A percentile compares a stretch with the other conserved stretches of the same genome.
Evolutionary conservation across 2,888 invertebrate genomes (phyloP).

Genomic region (Aspidapion aeneum): DNA sequence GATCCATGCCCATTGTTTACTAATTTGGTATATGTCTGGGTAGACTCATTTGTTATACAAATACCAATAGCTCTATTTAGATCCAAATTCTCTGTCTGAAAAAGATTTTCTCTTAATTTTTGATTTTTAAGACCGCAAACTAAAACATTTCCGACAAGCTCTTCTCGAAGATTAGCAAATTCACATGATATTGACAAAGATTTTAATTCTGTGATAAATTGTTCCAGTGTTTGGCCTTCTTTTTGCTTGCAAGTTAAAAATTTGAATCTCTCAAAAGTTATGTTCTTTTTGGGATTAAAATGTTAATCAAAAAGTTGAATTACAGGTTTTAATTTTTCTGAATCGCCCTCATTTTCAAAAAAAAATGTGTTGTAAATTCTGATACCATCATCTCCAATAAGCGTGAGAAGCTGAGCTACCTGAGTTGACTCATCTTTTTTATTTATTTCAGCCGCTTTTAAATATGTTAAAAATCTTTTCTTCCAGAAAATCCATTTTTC

Average conservation of each 20-base stretch:
- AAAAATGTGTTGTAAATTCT: constrained; percentile 15
- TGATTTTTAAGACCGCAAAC: constrained; percentile 17
- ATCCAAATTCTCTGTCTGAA: background rate
- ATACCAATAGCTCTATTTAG: background rate
- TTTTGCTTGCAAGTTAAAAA: constrained; percentile 20
- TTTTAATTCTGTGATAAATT: constrained; percentile 23
- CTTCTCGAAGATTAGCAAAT: constrained; percentile 14
- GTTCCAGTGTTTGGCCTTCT: constrained; percentile 20
- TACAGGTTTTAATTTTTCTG: constrained; percentile 9
- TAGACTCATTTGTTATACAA: background rate
- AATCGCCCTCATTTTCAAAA: constrained; percentile 5
- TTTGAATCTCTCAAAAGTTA: constrained; percentile 21
- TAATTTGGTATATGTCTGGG: background rate
- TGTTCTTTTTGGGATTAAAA: constrained; percentile 21
- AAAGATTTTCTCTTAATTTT: constrained; percentile 16
- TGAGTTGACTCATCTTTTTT: constrained; percentile 13
- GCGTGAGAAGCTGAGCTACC: constrained; percentile 15
- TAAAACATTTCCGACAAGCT: constrained; percentile 14
- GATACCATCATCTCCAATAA: constrained; percentile 15
- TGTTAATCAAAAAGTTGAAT: constrained; percentile 15
- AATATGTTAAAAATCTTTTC: constrained; percentile 4
- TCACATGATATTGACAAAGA: constrained; percentile 19
- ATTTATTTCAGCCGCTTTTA: constrained; percentile 14
- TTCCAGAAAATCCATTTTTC: constrained; percentile 10
- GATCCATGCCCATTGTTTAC: background rate